phyloP scores from a whole-genome alignment of 2,113 vertebrate genomes.

The Raja brachyura region DNA sequence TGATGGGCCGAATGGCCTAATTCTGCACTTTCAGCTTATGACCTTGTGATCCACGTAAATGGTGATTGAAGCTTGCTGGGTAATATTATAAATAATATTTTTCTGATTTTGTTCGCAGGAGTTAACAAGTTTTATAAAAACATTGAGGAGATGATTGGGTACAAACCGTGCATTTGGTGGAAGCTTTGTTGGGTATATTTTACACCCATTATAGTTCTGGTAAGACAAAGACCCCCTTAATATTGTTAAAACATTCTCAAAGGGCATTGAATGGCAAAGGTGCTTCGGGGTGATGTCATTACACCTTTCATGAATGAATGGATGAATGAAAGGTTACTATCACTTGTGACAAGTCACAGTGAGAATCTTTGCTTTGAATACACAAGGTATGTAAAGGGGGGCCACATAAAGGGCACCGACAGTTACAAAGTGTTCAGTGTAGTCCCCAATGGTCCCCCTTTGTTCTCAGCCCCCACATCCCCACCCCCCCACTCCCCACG shows the following conservation, averaged over 20 bases:
- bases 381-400: too few relatives aligned
- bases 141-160: slow-evolving; percentile 88
- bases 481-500: too few relatives aligned
- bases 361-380: too few relatives aligned
- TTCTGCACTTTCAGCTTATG: too few relatives aligned
- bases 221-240: slow-evolving; percentile 46
- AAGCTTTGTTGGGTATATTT: slow-evolving; percentile 80
- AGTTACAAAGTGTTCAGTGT: too few relatives aligned
- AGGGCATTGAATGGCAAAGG: background rate
- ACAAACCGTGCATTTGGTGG: slow-evolving; percentile 77
- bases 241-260: background rate
- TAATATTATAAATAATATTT: background rate
- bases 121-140: slow-evolving; percentile 77
- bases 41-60: background rate
- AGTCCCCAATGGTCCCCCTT: too few relatives aligned
- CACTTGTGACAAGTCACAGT: too few relatives aligned
- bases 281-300: background rate
- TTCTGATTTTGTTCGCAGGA: slow-evolving; percentile 51
- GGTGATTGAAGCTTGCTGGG: background rate
- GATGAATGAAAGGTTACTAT: too few relatives aligned
- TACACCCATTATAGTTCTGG: slow-evolving; percentile 77
- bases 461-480: too few relatives aligned
- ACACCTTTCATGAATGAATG: too few relatives aligned
- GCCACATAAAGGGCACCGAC: too few relatives aligned
- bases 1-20: too few relatives aligned